Base-by-base conservation (phyloP, 1,140 invertebrate species). In the Leptinotarsa undecemlineata region DNA sequence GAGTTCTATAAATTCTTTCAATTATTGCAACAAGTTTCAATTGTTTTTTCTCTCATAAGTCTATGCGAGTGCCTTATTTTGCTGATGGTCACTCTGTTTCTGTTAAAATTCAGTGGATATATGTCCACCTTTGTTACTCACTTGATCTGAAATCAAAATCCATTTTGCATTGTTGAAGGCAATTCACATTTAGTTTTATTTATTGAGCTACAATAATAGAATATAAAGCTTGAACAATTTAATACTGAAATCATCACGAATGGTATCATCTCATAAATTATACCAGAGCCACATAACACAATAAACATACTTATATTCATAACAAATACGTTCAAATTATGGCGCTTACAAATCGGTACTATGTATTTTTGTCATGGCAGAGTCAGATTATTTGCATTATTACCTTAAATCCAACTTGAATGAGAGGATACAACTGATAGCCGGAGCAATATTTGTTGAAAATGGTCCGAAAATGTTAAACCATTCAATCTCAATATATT, bases 81-180 rank as follows among this genome's bases (percentile, higher is more conserved):
- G 33, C 33, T 42, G 33, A 42, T 42, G 33, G 33, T 42, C 33
- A 42, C 33, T 42, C 33, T 42, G 33, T 42, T 42, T 42, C 8
- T 42, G 33, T 42, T 33, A 42, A 11, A 42, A 42, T 42, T 42
- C 1, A 42, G 33, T 42, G 33, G 33, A 11, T 11, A 42, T 0
- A 42, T 42, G 8, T 42, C 33, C 33, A 42, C 33, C 33, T 42
- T 2, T 11, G 33, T 42, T 42, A 42, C 33, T 57, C 51, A 26
- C 20, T 67, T 67, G 23, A 67, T 67, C 51, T 57, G 15, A 57
- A 57, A 57, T 21, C 33, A 77, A 42, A 74, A 79, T 78, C 80
- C 74, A 78, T 78, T 80, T 80, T 80, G 79, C 79, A 81, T 82
- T 82, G 79, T 82, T 80, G 78, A 79, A 82, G 79, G 79, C 81